Evolutionary conservation across 37 sponge, comb jelly and placozoan genomes (phyloP), one percentile per base, ranked within the genome.

Genomic region (Diacarnus erythraeanus): DNA sequence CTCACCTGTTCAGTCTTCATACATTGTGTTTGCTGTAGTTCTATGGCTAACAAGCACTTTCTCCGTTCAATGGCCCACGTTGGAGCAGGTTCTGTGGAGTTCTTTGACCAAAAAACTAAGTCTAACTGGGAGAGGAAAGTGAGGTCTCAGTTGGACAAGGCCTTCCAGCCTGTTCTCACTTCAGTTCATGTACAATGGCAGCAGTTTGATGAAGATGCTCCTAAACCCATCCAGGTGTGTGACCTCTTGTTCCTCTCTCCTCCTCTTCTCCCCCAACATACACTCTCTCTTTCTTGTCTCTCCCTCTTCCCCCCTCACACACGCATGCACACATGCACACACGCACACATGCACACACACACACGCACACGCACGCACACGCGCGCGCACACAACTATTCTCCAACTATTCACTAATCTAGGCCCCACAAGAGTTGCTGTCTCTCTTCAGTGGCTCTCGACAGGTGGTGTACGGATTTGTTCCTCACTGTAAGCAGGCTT

Each of bases 381-480:
- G 3, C 60, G 23, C 60, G 3, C 60, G 23, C 18, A 20, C 35
- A 8, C 3, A 67, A 37, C 68, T 67, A 3, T n/a, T 4, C 68
- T 3, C 68, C 35, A 36, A 2, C 15, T 38, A 8, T 71, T 12
- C 38, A 57, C 30, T 57, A 47, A 21, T 25, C 22, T 39, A 93
- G 97, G 97, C 97, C 22, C 97, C 97, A 4, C 76, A 77, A 42
- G 88, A 93, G 77, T 54, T 96, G 22, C 83, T 90, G n/a, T 87
- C 97, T 18, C 66, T 96, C 58, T 96, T 96, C 80, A 93, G 83
- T 87, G 97, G 97, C 2, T 93, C 88, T 20, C 71, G 94, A 38
- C 94, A 93, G 57, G 97, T 96, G 51, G 91, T 97, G 81, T 97
- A 97, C 61, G 98, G 98, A 29, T 97, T 89, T 81, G 98, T 94